Evolutionary conservation across 2,888 invertebrate species (phyloP).

Genomic region (Pogonocherus hispidulus): DNA sequence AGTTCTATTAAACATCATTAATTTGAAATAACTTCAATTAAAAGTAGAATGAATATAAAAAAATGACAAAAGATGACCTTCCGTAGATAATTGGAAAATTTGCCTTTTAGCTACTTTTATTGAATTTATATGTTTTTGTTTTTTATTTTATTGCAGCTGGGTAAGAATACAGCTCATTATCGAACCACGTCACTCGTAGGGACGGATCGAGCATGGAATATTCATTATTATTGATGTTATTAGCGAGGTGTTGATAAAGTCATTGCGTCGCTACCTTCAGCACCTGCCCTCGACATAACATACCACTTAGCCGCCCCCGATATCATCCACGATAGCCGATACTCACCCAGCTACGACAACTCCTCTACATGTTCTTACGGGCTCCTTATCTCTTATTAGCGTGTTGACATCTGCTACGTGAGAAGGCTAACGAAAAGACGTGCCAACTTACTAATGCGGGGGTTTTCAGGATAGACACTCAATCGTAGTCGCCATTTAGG

Average conservation of each 20-base stretch:
- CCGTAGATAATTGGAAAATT: too few species aligned
- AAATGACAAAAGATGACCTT: too few species aligned
- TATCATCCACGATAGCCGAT: slow-evolving; percentile 51
- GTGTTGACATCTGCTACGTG: slow-evolving; percentile 25
- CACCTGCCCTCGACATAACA: slow-evolving; percentile 58
- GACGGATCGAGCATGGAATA: slow-evolving; percentile 12
- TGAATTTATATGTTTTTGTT: too few species aligned
- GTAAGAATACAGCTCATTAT: slow-evolving; percentile 16
- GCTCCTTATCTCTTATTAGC: slow-evolving; percentile 42
- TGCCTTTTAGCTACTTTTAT: too few species aligned
- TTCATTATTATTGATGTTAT: slow-evolving; percentile 37
- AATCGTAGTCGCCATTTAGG: not conserved
- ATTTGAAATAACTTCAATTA: too few species aligned
- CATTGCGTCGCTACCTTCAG: slow-evolving; percentile 45
- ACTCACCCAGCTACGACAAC: slow-evolving; percentile 51
- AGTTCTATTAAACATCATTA: too few species aligned
- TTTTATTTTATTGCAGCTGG: slow-evolving; percentile 4
- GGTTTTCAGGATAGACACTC: not conserved
- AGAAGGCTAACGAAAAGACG: not conserved
- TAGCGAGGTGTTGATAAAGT: slow-evolving; percentile 42
- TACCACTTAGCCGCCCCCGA: slow-evolving; percentile 60
- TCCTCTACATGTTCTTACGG: slow-evolving; percentile 46
- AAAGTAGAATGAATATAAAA: too few species aligned
- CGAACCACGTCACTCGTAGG: not conserved
- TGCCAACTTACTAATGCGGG: not conserved